Evolutionary conservation across 2,797 vertebrate genomes (phyloP).

Genomic region (Siniperca obscura): DNA sequence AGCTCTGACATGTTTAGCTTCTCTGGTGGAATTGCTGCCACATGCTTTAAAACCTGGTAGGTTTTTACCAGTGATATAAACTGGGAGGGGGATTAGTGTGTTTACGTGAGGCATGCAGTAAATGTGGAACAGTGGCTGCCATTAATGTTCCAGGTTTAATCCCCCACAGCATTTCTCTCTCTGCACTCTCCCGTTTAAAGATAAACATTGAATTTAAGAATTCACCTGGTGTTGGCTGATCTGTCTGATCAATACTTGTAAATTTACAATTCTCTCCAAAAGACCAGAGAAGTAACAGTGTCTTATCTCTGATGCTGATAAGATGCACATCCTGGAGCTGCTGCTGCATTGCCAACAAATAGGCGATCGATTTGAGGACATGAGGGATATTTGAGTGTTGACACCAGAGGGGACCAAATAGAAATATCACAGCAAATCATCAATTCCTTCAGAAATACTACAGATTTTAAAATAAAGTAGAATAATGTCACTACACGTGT

Average conservation of each 20-base stretch:
- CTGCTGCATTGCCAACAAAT: constrained; percentile 26
- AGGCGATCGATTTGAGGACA: constrained; percentile 36
- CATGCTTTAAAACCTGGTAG: constrained; percentile 41
- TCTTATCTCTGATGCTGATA: constrained; percentile 47
- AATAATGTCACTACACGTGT: constrained; percentile 40
- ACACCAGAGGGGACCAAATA: constrained; percentile 33
- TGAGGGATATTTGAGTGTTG: constrained; percentile 22
- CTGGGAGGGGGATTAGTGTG: constrained; percentile 54
- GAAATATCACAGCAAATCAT: constrained; percentile 44
- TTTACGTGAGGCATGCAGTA: constrained; percentile 42
- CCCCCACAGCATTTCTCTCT: constrained; percentile 1
- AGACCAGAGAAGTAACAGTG: constrained; percentile 15
- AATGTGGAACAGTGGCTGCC: constrained; percentile 40
- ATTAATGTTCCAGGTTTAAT: constrained; percentile 31
- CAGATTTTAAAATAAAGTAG: constrained; percentile 37
- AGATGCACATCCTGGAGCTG: constrained; percentile 36
- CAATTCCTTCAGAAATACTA: constrained; percentile 23
- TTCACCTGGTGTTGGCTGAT: constrained; percentile 33
- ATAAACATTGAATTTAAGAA: constrained; percentile 34
- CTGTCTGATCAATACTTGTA: constrained; percentile 61
- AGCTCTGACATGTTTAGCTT: constrained; percentile 68
- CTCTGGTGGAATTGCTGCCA: constrained; percentile 59
- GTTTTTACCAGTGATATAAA: constrained; percentile 43
- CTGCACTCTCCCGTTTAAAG: constrained; percentile 19
- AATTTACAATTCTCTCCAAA: constrained; percentile 51